phyloP scores from a whole-genome alignment of 2,113 vertebrate genomes.

The Cynocephalus volans region DNA sequence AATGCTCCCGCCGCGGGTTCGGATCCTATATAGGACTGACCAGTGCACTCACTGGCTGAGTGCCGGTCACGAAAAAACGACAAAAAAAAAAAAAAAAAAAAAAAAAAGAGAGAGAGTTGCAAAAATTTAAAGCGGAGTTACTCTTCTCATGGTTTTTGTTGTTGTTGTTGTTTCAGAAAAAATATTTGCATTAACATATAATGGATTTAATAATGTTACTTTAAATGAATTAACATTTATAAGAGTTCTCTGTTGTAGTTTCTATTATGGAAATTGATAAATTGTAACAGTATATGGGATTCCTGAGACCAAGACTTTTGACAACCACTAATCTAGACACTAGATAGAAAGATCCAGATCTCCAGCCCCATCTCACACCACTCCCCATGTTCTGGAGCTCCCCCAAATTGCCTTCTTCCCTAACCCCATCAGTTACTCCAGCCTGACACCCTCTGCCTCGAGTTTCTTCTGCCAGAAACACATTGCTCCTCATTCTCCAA shows the following conservation, averaged over 20 bases:
- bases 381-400: neutral
- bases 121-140: neutral
- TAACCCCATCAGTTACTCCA: neutral
- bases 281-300: neutral
- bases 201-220: neutral
- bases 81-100: too few species aligned
- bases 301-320: neutral
- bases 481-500: neutral
- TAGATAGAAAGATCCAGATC: neutral
- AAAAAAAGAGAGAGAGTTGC: neutral
- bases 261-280: neutral
- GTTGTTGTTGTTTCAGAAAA: neutral
- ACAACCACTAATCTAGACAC: neutral
- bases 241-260: neutral
- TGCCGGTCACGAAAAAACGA: too few species aligned
- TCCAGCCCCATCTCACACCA: neutral
- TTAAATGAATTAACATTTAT: constrained; percentile 24
- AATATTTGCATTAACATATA: neutral
- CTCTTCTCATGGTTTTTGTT: neutral
- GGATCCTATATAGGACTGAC: too few species aligned
- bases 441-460: neutral
- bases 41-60: too few species aligned
- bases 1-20: too few species aligned
- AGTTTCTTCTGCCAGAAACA: neutral
- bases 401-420: neutral